These are phyloP conservation scores for Cetonia aurata DNA, from an alignment of 2,888 invertebrate genomes.

Conservation along the genomic window DNA sequence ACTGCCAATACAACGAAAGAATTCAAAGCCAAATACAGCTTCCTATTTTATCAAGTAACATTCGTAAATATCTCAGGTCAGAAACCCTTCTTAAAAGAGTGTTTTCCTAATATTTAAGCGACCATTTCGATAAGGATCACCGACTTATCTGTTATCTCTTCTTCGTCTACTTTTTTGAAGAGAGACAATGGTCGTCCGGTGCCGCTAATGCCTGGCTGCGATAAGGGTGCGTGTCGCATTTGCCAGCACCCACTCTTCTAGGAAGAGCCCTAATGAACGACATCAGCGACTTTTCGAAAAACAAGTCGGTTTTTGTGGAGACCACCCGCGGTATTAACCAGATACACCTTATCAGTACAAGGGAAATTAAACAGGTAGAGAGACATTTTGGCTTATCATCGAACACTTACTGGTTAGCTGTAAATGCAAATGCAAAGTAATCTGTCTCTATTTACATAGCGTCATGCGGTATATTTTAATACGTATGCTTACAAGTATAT, in stretches of 20 bases:
- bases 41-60: no score
- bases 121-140: slow-evolving; percentile 13
- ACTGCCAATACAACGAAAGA: no score
- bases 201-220: slow-evolving; percentile 11
- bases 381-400: slow-evolving; percentile 21
- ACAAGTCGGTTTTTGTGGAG: slow-evolving; percentile 15
- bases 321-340: slow-evolving; percentile 32
- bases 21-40: no score
- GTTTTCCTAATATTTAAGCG: slow-evolving; percentile 3
- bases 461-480: slow-evolving; percentile 4
- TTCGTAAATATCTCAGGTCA: background rate
- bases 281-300: slow-evolving; percentile 7
- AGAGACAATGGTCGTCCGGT: slow-evolving; percentile 22
- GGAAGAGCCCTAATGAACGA: slow-evolving; percentile 33
- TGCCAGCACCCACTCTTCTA: slow-evolving; percentile 28
- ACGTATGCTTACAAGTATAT: background rate
- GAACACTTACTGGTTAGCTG: slow-evolving; percentile 9
- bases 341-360: slow-evolving; percentile 28
- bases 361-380: slow-evolving; percentile 29
- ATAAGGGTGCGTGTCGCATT: slow-evolving; percentile 14
- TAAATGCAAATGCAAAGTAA: slow-evolving; percentile 17
- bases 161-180: background rate
- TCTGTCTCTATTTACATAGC: slow-evolving; percentile 1
- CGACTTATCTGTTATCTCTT: slow-evolving; percentile 26
- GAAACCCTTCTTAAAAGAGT: background rate